phyloP scores from a whole-genome alignment of 23 tunicate species.

The Ciona savignyi region DNA sequence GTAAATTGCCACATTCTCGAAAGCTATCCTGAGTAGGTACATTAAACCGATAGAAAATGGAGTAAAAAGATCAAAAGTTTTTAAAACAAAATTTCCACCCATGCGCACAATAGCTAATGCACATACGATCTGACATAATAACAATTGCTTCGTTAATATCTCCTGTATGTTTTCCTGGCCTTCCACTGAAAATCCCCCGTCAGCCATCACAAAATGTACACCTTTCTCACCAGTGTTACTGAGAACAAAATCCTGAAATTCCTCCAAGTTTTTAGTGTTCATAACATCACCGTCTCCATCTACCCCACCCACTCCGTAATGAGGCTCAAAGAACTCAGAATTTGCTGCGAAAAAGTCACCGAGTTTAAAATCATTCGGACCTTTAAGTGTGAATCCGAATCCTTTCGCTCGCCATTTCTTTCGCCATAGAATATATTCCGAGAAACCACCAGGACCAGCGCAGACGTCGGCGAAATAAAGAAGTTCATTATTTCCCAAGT shows the following conservation, averaged over 20 bases:
- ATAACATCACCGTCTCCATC: slow-evolving; percentile 86
- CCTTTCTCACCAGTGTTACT: slow-evolving; percentile 73
- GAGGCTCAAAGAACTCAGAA: slow-evolving; percentile 85
- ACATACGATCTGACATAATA: slow-evolving; percentile 77
- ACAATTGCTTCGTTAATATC: slow-evolving; percentile 79
- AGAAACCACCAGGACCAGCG: slow-evolving; percentile 97
- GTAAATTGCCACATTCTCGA: slow-evolving; percentile 49
- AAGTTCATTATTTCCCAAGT: slow-evolving; percentile 31
- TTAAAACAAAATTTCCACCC: slow-evolving; percentile 75
- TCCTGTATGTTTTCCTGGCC: slow-evolving; percentile 95
- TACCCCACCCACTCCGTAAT: slow-evolving; percentile 65
- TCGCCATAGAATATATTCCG: slow-evolving; percentile 88
- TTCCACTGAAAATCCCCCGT: slow-evolving; percentile 95
- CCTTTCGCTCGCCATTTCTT: slow-evolving; percentile 81
- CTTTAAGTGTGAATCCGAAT: slow-evolving; percentile 88
- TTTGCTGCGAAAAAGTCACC: slow-evolving; percentile 58
- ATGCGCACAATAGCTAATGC: slow-evolving; percentile 50
- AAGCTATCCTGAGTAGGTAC: slow-evolving; percentile 78
- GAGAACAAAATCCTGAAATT: slow-evolving; percentile 64
- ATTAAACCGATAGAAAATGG: slow-evolving; percentile 73
- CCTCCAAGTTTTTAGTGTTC: slow-evolving; percentile 60
- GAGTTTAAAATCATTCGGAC: slow-evolving; percentile 77
- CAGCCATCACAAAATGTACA: slow-evolving; percentile 84
- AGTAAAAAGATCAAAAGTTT: slow-evolving; percentile 88
- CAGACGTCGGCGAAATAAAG: slow-evolving; percentile 92